phyloP scores from a whole-genome alignment of 2,888 invertebrate species.

The Drepana falcataria region DNA sequence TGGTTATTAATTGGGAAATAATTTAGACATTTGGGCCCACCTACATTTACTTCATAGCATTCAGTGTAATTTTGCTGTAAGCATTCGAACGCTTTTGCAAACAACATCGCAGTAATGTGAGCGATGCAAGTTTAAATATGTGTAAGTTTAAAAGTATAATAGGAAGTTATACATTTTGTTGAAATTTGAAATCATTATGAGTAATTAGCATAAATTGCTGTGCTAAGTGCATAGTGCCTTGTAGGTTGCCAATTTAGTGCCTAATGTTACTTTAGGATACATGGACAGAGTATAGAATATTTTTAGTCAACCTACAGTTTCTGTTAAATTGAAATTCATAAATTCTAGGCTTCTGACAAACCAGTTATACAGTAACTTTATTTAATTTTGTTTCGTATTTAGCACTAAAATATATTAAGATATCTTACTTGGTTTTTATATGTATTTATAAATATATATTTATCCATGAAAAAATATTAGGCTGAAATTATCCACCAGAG shows the following conservation, averaged over 20 bases:
- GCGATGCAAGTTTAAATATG: not conserved
- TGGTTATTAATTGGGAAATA: too few relatives aligned
- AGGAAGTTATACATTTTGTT: slow-evolving; percentile 42
- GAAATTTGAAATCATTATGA: slow-evolving; percentile 41
- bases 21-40: too few relatives aligned
- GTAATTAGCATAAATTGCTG: slow-evolving; percentile 67
- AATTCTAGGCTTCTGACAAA: not conserved
- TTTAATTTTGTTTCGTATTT: not conserved
- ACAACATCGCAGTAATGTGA: too few relatives aligned
- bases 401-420: not conserved
- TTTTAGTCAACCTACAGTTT: slow-evolving; percentile 21
- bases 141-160: slow-evolving; percentile 6
- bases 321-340: not conserved
- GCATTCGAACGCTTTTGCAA: too few relatives aligned
- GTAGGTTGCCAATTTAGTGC: slow-evolving; percentile 81
- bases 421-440: not conserved
- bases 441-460: too few relatives aligned
- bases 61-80: not conserved
- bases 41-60: not conserved
- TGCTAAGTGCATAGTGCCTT: slow-evolving; percentile 80
- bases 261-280: slow-evolving; percentile 61
- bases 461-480: slow-evolving; percentile 35
- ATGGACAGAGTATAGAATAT: slow-evolving; percentile 41
- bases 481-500: slow-evolving; percentile 65
- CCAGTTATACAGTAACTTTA: too few relatives aligned